Base-by-base conservation (phyloP, 2,113 vertebrate species). In the Aptenodytes patagonicus region DNA sequence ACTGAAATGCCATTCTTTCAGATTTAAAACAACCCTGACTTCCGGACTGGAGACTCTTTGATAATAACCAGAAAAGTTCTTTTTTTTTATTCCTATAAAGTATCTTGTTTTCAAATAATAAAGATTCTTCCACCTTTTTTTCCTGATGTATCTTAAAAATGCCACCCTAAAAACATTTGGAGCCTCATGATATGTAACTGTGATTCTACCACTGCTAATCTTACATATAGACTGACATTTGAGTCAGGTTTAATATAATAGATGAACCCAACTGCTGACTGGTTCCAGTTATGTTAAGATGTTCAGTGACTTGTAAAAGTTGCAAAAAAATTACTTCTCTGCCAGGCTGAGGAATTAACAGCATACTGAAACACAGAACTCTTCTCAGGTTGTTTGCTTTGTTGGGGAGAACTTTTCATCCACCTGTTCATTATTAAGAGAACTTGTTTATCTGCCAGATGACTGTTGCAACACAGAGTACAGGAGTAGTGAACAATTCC, bases 231-330 rank as follows among this genome's bases (percentile, higher is more conserved):
- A 88, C 22, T 80, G 79, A 90, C 80, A 83, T 93, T 87, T 93
- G 46, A 94, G 87, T 83, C 91, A 89, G 51, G 61, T 83, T 95
- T 87, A 95, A 89, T 92, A 70, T 51, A 95, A 83, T 10, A 90
- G 51, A 89, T 70, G 77, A 93, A 93, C 55, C 40, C 85, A 80
- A 42, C 60, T 89, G 62, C 76, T 86, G 86, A 69, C 44, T 54
- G 36, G 60, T 94, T 94, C 57, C 52, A 71, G 73, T 51, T 76
- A 87, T 12, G 36, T 85, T 82, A 93, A 85, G 61, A 94, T 65
- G 49, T 85, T 90, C 84, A 65, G 70, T 85, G 78, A 85, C 70
- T 61, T 85, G n/a, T 85, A 79, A 68, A 92, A 93, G 52, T 40
- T 91, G 75, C 28, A 73, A 91, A 93, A 90, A 75, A 47, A 46